Evolutionary conservation across 2,113 vertebrate species (phyloP).

Genomic region (Epinephelus moara): DNA sequence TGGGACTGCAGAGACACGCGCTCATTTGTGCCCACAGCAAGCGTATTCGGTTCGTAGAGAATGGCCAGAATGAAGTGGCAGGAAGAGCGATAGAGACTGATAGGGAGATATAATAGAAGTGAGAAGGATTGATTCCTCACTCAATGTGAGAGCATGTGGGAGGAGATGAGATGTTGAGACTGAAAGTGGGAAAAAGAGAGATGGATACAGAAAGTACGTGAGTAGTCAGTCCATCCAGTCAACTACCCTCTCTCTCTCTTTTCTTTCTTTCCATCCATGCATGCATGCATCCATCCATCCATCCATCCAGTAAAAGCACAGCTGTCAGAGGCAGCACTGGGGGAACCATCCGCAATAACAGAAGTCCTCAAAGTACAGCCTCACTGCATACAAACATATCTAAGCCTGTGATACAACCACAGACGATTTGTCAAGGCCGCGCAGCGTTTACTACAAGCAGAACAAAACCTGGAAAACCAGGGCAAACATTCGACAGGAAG

Average conservation of each 20-base stretch:
- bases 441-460: constrained; percentile 9
- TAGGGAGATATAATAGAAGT: constrained; percentile 69
- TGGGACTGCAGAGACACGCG: constrained; percentile 42
- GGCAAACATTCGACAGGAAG: not conserved
- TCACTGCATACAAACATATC: constrained; percentile 25
- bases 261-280: constrained; percentile 14
- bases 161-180: constrained; percentile 73
- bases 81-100: constrained; percentile 62
- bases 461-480: constrained; percentile 49
- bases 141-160: constrained; percentile 77
- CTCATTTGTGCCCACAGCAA: constrained; percentile 65
- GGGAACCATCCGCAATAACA: constrained; percentile 17
- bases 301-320: not conserved
- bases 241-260: constrained; percentile 28
- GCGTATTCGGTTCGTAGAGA: constrained; percentile 66
- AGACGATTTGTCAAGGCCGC: constrained; percentile 2
- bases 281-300: constrained; percentile 8
- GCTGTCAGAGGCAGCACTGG: constrained; percentile 9
- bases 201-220: constrained; percentile 49
- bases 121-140: constrained; percentile 78
- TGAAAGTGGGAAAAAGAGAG: constrained; percentile 65
- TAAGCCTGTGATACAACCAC: not conserved
- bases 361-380: constrained; percentile 6
- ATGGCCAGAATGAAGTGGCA: constrained; percentile 69
- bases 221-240: constrained; percentile 64